These are phyloP conservation scores for Sus cebifrons DNA, from an alignment of 2,797 vertebrate species.

Conservation along the genomic window DNA sequence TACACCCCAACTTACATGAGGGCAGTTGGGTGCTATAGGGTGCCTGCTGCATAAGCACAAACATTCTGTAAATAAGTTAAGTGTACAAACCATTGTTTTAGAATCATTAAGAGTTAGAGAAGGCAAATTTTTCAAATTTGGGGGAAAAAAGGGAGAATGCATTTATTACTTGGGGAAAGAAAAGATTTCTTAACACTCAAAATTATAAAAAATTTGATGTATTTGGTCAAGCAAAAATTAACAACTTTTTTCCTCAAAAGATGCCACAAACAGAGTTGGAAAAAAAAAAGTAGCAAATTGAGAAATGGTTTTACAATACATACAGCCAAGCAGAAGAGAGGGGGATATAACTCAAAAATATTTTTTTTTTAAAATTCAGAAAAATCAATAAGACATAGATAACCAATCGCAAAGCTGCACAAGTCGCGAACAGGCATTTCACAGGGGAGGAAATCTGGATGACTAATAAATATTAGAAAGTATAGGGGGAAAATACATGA, in stretches of 20 bases:
- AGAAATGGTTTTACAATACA: neutral
- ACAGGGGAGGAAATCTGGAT: neutral
- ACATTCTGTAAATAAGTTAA: neutral
- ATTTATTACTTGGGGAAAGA: neutral
- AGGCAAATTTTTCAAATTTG: neutral
- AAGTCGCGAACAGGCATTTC: neutral
- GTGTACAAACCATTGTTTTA: neutral
- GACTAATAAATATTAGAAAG: neutral
- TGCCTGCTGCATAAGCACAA: neutral
- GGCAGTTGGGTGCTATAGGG: neutral
- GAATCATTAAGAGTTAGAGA: neutral
- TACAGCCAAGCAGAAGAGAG: slow-evolving; percentile 8
- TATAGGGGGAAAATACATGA: neutral
- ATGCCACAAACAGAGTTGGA: neutral
- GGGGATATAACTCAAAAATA: neutral
- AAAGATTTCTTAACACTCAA: neutral
- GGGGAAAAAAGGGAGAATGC: neutral
- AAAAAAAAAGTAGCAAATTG: neutral
- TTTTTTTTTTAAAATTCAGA: neutral
- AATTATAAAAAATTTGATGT: neutral
- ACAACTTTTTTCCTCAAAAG: slow-evolving; percentile 22
- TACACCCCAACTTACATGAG: neutral
- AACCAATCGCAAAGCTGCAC: neutral
- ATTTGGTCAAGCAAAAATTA: slow-evolving; percentile 45
- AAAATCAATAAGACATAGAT: neutral